Percentiles rank a stretch among this genome's conserved stretches.
These are phyloP conservation scores for Cydia splendana DNA, from an alignment of 1,140 invertebrate genomes.

Conservation along the genomic window DNA sequence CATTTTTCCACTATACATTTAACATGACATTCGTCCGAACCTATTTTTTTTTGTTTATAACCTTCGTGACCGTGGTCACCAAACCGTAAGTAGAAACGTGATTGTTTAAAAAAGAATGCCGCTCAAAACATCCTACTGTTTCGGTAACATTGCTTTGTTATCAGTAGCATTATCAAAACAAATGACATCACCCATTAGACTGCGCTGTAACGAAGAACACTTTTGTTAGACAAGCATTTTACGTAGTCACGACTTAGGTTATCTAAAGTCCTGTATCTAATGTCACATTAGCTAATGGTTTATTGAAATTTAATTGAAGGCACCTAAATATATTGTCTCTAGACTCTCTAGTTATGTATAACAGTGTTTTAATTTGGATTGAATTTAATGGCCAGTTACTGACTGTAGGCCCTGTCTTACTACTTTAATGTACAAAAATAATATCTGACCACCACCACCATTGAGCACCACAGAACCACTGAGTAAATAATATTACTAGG, in stretches of 20 bases:
- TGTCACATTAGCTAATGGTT: too few species aligned
- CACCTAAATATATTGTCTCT: too few species aligned
- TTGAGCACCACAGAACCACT: too few species aligned
- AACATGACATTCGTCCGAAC: neutral
- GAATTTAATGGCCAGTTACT: too few species aligned
- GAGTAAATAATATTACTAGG: too few species aligned
- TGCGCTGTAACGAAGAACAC: neutral
- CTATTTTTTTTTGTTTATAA: neutral
- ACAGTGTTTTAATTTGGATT: too few species aligned
- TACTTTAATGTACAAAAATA: too few species aligned
- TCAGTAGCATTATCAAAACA: slow-evolving; percentile 23
- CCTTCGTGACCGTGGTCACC: slow-evolving; percentile 10
- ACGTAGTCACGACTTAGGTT: neutral
- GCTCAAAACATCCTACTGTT: slow-evolving; percentile 18
- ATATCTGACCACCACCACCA: too few species aligned
- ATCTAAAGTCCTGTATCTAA: neutral
- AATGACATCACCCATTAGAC: slow-evolving; percentile 30
- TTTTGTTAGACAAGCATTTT: slow-evolving; percentile 16
- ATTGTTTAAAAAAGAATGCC: slow-evolving; percentile 29
- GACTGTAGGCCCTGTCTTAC: too few species aligned
- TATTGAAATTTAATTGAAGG: too few species aligned
- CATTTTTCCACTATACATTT: neutral
- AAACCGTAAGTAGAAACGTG: slow-evolving; percentile 19
- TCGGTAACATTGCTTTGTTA: slow-evolving; percentile 28
- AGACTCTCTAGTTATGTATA: too few species aligned